phyloP scores from a whole-genome alignment of 2,113 vertebrate species.

The Pongo abelii region DNA sequence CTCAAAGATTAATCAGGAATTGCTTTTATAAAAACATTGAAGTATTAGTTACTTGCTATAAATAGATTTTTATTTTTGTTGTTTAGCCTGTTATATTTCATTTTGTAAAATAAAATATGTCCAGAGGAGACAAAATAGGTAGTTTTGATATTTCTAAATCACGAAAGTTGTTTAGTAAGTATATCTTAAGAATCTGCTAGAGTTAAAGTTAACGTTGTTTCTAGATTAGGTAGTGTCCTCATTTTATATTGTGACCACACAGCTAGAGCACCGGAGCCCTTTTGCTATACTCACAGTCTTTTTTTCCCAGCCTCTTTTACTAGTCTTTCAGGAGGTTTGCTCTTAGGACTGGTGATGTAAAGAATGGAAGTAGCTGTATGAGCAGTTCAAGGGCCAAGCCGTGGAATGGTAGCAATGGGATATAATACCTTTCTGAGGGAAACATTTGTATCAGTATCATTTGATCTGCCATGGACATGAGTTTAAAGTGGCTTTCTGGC shows the following conservation, averaged over 20 bases:
- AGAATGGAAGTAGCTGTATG: neutral
- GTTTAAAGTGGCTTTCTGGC: conserved; percentile 33
- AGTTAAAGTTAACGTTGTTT: conserved; percentile 22
- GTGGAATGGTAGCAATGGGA: neutral
- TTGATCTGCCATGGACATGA: conserved; percentile 25
- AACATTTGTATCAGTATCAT: neutral
- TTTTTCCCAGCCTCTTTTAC: neutral
- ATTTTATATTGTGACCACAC: neutral
- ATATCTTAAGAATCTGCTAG: conserved; percentile 14
- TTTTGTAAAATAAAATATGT: conserved; percentile 56
- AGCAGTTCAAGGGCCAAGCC: neutral
- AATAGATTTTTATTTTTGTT: conserved; percentile 48
- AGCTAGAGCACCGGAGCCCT: neutral
- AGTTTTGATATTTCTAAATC: conserved; percentile 40
- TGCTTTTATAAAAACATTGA: conserved; percentile 83
- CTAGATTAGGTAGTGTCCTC: conserved; percentile 24
- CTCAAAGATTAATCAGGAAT: conserved; percentile 82
- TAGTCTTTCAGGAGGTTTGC: neutral
- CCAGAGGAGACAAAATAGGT: conserved; percentile 24
- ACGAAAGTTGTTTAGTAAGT: conserved; percentile 40
- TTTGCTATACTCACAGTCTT: neutral
- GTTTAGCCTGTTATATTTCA: conserved; percentile 56
- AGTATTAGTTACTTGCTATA: conserved; percentile 79
- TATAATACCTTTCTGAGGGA: neutral
- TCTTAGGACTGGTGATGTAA: neutral